phyloP scores from a whole-genome alignment of 2,113 vertebrate species.

The Amia ocellicauda region DNA sequence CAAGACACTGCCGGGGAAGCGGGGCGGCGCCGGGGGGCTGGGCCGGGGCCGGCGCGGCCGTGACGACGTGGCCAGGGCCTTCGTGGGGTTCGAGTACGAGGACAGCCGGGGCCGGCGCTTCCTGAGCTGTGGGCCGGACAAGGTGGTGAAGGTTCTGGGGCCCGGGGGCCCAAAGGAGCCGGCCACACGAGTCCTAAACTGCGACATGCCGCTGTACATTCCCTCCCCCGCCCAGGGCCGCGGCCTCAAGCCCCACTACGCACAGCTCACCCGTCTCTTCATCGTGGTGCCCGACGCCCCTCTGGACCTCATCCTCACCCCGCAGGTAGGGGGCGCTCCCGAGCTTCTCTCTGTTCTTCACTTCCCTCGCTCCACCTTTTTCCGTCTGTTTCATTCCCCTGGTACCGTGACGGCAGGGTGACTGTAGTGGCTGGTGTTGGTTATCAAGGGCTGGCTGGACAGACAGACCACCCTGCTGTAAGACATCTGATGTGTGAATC shows the following conservation, averaged over 20 bases:
- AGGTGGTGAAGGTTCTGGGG: constrained; percentile 92
- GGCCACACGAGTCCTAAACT: constrained; percentile 85
- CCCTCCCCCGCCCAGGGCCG: constrained; percentile 88
- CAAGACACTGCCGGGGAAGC: constrained; percentile 82
- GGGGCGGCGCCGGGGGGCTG: constrained; percentile 74
- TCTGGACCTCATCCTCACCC: constrained; percentile 83
- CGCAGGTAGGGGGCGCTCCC: constrained; percentile 73
- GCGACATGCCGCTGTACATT: constrained; percentile 95
- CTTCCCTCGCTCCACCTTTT: background rate
- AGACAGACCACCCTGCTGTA: too few species aligned
- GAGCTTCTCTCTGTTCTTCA: background rate
- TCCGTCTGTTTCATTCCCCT: too few species aligned
- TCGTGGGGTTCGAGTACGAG: constrained; percentile 96
- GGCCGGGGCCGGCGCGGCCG: constrained; percentile 78
- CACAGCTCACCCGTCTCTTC: constrained; percentile 89
- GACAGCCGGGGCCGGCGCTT: constrained; percentile 89
- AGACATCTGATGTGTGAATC: too few species aligned
- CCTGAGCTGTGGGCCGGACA: constrained; percentile 92
- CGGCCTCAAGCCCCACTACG: constrained; percentile 87
- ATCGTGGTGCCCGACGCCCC: constrained; percentile 91
- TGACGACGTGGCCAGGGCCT: constrained; percentile 89
- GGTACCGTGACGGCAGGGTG: background rate
- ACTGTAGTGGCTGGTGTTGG: background rate
- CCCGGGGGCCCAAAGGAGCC: constrained; percentile 91
- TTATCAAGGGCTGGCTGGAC: too few species aligned